A percentile compares a stretch with the other conserved stretches of the same genome.
phyloP scores from a whole-genome alignment of 1,140 invertebrate species.

The Aphis craccivora region DNA sequence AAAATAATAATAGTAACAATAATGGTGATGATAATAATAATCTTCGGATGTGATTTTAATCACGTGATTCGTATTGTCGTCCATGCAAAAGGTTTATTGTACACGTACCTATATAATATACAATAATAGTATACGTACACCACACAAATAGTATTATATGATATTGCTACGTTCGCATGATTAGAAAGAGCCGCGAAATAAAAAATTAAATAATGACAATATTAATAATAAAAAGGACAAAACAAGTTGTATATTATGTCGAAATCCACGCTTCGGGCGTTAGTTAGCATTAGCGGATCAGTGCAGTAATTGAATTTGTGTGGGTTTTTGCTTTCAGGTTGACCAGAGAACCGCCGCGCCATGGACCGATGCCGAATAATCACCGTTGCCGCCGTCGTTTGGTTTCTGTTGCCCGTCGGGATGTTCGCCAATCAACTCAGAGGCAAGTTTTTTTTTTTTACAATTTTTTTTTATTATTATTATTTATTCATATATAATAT shows the following conservation, averaged over 20 bases:
- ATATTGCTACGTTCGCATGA: background rate
- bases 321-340: constrained; percentile 47
- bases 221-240: constrained; percentile 10
- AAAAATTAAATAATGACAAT: background rate
- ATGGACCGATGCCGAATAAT: constrained; percentile 47
- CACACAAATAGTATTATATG: background rate
- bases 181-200: background rate
- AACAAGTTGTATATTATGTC: background rate
- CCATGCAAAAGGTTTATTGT: background rate
- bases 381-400: background rate
- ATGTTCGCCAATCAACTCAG: constrained; percentile 30
- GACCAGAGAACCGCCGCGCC: background rate
- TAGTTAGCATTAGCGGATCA: background rate
- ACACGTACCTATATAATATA: background rate
- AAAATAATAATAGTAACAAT: background rate
- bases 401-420: constrained; percentile 20
- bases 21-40: constrained; percentile 1
- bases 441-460: constrained; percentile 37
- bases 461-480: background rate
- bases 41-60: background rate
- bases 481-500: background rate
- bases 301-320: constrained; percentile 34
- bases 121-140: background rate
- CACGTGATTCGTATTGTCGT: background rate
- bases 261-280: constrained; percentile 28